Evolutionary conservation across 1,140 invertebrate genomes (phyloP).

Genomic region (Drosophila truncata): DNA sequence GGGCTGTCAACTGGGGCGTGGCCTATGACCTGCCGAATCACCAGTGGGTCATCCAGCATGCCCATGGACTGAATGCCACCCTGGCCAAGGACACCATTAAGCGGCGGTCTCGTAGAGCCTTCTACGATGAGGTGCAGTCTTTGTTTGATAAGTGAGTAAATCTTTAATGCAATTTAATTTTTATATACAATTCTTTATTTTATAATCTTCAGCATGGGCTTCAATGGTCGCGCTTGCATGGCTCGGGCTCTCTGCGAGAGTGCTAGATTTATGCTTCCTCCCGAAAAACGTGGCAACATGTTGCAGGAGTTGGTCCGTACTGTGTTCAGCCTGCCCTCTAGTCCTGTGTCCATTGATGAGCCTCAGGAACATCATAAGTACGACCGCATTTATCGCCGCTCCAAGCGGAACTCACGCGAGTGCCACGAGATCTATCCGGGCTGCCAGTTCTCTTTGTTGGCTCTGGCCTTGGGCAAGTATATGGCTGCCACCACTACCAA

Average conservation of each 20-base stretch:
- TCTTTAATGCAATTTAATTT: neutral
- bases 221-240: constrained; percentile 89
- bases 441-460: constrained; percentile 90
- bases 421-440: constrained; percentile 87
- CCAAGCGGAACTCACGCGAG: constrained; percentile 69
- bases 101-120: constrained; percentile 88
- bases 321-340: constrained; percentile 81
- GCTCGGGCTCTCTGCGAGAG: constrained; percentile 90
- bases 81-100: constrained; percentile 85
- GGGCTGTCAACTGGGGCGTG: constrained; percentile 89
- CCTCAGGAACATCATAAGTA: constrained; percentile 67
- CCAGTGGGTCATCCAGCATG: constrained; percentile 87
- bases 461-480: constrained; percentile 90
- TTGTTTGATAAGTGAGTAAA: constrained; percentile 88
- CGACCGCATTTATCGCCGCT: constrained; percentile 67
- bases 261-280: constrained; percentile 87
- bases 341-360: constrained; percentile 53
- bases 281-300: constrained; percentile 86
- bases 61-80: constrained; percentile 76
- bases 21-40: constrained; percentile 91
- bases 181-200: neutral
- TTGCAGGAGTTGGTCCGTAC: constrained; percentile 90
- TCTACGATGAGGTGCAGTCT: constrained; percentile 89
- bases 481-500: constrained; percentile 76
- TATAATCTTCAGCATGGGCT: constrained; percentile 88